phyloP scores from a whole-genome alignment of 2,797 vertebrate species.

The Todus mexicanus region DNA sequence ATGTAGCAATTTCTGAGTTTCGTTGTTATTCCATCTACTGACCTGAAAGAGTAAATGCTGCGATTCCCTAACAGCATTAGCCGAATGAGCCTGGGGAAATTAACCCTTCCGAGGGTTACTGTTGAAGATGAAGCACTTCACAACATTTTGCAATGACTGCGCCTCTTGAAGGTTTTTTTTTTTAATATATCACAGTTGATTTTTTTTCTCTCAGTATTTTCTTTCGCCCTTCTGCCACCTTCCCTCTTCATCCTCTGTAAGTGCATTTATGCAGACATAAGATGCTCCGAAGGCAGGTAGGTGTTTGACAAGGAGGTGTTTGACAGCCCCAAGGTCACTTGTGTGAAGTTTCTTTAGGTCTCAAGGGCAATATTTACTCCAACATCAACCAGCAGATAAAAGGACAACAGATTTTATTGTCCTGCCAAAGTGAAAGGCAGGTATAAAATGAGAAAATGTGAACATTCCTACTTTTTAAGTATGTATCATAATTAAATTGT shows the following conservation, averaged over 20 bases:
- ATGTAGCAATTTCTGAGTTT: not conserved
- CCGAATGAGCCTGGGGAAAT: not conserved
- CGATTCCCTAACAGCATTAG: not conserved
- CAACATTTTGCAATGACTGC: not conserved
- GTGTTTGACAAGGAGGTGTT: not conserved
- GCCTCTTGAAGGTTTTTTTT: not conserved
- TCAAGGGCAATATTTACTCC: not conserved
- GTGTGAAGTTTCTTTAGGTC: not conserved
- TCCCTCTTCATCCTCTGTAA: not conserved
- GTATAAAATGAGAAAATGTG: not conserved
- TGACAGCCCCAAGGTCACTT: not conserved
- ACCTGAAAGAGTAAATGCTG: not conserved
- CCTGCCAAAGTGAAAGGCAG: not conserved
- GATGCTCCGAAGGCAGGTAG: not conserved
- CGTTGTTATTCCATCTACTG: conserved; percentile 1
- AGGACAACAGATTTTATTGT: not conserved
- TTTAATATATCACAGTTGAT: not conserved
- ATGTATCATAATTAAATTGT: not conserved
- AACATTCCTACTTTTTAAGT: not conserved
- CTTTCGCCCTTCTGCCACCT: not conserved
- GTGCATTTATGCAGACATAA: not conserved
- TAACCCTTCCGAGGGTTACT: not conserved
- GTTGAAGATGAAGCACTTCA: not conserved
- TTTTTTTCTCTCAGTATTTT: not conserved
- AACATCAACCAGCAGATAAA: not conserved